phyloP scores from a whole-genome alignment of 2,888 invertebrate species.

The Tetheella fluctuosa region DNA sequence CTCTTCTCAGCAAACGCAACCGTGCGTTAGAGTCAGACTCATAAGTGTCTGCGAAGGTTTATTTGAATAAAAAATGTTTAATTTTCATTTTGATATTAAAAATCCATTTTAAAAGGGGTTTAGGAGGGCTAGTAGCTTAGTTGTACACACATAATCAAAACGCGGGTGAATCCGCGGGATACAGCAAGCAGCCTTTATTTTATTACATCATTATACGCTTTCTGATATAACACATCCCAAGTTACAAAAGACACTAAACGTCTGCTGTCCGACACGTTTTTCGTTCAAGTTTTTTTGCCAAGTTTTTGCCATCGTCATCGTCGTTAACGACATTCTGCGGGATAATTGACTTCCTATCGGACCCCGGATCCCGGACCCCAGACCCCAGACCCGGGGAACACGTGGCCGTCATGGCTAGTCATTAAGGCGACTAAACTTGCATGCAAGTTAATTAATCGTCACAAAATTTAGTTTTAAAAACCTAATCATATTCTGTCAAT shows the following conservation, averaged over 20 bases:
- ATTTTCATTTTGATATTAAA: too few relatives aligned
- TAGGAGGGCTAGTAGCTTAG: too few relatives aligned
- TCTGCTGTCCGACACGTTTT: slow-evolving; percentile 27
- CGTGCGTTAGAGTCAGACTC: too few relatives aligned
- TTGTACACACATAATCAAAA: too few relatives aligned
- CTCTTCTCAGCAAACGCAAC: too few relatives aligned
- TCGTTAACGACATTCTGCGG: slow-evolving; percentile 46
- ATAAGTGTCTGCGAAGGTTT: too few relatives aligned
- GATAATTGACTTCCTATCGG: slow-evolving; percentile 53
- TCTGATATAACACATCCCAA: background rate
- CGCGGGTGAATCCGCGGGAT: too few relatives aligned
- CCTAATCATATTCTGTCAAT: background rate
- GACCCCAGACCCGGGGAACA: background rate
- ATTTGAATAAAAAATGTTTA: too few relatives aligned
- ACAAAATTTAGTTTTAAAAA: background rate
- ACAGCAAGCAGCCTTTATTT: background rate
- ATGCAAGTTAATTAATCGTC: background rate
- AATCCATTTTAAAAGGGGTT: too few relatives aligned
- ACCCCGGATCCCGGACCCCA: slow-evolving; percentile 10
- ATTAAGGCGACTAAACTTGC: background rate
- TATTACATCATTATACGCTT: background rate
- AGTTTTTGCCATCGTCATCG: slow-evolving; percentile 37
- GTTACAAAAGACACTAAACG: slow-evolving; percentile 7
- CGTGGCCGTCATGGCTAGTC: background rate
- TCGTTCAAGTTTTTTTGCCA: slow-evolving; percentile 30